Conservation (phyloP, 2,113 vertebrate genomes). For the Pyxicephalus adspersus region DNA sequence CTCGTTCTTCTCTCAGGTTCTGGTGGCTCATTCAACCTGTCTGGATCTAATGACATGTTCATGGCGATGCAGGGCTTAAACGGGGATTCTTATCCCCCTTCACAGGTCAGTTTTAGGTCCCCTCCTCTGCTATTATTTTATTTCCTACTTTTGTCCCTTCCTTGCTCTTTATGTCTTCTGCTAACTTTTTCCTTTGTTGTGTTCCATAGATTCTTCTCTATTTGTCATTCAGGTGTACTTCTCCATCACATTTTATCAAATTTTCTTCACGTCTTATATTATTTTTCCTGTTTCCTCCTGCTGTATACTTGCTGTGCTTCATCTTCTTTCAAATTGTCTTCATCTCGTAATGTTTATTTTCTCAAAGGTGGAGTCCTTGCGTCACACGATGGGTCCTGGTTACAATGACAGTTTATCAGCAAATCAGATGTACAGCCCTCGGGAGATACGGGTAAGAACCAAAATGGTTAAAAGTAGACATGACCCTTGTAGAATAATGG, state of each 20-base stretch:
- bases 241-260: constrained; percentile 1
- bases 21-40: constrained; percentile 86
- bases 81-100: constrained; percentile 82
- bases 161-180: constrained; percentile 44
- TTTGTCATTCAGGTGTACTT: constrained; percentile 29
- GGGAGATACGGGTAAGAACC: constrained; percentile 74
- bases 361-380: constrained; percentile 70
- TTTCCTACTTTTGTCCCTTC: background rate
- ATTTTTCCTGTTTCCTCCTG: background rate
- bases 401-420: constrained; percentile 73
- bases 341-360: constrained; percentile 47
- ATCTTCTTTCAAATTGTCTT: background rate
- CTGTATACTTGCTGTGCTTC: background rate
- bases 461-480: background rate
- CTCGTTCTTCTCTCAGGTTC: constrained; percentile 72
- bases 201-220: background rate
- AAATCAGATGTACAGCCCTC: constrained; percentile 73
- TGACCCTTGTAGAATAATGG: too few species aligned
- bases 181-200: constrained; percentile 4
- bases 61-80: constrained; percentile 87
- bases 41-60: constrained; percentile 88
- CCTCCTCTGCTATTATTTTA: background rate
- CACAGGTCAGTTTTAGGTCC: constrained; percentile 75
- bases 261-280: background rate
- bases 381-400: constrained; percentile 71